Base-by-base conservation (phyloP, 2,113 vertebrate species). In the Chunga burmeisteri region DNA sequence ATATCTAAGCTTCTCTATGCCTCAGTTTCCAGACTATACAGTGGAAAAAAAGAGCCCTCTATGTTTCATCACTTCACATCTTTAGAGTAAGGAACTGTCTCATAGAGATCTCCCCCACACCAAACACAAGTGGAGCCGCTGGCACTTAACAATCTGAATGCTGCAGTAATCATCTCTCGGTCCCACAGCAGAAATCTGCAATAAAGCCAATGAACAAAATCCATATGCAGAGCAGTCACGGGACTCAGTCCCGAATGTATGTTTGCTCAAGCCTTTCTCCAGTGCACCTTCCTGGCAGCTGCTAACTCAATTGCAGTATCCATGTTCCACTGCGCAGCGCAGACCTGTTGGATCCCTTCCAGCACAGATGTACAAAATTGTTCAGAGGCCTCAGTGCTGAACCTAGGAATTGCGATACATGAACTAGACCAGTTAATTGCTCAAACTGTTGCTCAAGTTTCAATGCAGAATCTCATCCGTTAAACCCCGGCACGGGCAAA, bases 281-380 rank as follows among this genome's bases (percentile, higher is more conserved):
- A 46, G 56, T 19, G 56, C 62, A 67, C 67, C 86, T 44, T 72
- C 85, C 86, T 62, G 50, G 62, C 91, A 90, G 93, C 97, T 94
- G 93, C 94, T 90, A 62, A 74, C 61, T 68, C 38, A 9, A 3
- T 16, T 21, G 22, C 81, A 21, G 47, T 15, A n/a, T 40, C 71
- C 47, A 4, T 8, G 83, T 44, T 44, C 71, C 29, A 2, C 36
- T 20, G 67, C 13, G 5, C 66, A 26, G 29, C 5, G 19, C 73
- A 71, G 86, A 75, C 34, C 93, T 90, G 72, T 4, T 75, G 95
- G 96, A 58, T 42, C 56, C 73, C 59, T 83, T 80, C 75, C 95
- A 94, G 90, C 89, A 56, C 94, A 95, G 93, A 96, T 42, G 91
- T 38, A 63, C 68, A 47, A 29, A 83, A 46, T n/a, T 3, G 26